phyloP scores from a whole-genome alignment of 2,888 invertebrate species.

The Fragum whitleyi region DNA sequence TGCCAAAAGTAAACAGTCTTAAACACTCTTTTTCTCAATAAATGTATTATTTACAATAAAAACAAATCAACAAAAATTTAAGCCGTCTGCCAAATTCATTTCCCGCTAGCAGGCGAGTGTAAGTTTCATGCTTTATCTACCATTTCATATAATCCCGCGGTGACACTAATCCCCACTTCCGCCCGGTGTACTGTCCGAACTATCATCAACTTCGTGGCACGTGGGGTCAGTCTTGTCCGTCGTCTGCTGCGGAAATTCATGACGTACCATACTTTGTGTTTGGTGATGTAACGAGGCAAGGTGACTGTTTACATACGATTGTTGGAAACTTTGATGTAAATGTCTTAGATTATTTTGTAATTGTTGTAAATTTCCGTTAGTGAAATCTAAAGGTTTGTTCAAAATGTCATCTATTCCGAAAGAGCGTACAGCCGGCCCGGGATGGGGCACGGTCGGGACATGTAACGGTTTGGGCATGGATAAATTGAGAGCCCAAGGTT shows the following conservation, averaged over 20 bases:
- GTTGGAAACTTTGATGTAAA: conserved; percentile 52
- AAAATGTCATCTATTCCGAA: conserved; percentile 66
- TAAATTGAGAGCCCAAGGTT: conserved; percentile 64
- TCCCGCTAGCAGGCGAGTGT: conserved; percentile 46
- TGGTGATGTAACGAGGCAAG: conserved; percentile 50
- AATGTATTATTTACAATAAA: conserved; percentile 53
- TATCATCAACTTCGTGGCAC: conserved; percentile 58
- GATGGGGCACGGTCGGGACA: conserved; percentile 25
- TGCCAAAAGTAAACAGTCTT: conserved; percentile 31
- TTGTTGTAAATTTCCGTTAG: conserved; percentile 56
- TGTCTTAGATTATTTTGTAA: conserved; percentile 56
- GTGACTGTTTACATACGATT: conserved; percentile 56
- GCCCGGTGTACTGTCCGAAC: conserved; percentile 38
- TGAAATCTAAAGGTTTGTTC: conserved; percentile 61
- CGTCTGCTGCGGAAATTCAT: conserved; percentile 49
- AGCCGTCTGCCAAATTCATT: conserved; percentile 35
- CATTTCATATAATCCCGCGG: conserved; percentile 21
- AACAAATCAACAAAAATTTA: conserved; percentile 41
- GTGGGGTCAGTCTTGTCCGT: conserved; percentile 51
- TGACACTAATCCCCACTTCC: conserved; percentile 65
- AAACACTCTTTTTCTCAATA: conserved; percentile 27
- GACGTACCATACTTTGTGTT: conserved; percentile 31
- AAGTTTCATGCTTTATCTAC: conserved; percentile 50
- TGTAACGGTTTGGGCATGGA: conserved; percentile 49
- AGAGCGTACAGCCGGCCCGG: conserved; percentile 43